Base-by-base conservation (phyloP, 2,888 invertebrate species). In the Aplocera efformata region DNA sequence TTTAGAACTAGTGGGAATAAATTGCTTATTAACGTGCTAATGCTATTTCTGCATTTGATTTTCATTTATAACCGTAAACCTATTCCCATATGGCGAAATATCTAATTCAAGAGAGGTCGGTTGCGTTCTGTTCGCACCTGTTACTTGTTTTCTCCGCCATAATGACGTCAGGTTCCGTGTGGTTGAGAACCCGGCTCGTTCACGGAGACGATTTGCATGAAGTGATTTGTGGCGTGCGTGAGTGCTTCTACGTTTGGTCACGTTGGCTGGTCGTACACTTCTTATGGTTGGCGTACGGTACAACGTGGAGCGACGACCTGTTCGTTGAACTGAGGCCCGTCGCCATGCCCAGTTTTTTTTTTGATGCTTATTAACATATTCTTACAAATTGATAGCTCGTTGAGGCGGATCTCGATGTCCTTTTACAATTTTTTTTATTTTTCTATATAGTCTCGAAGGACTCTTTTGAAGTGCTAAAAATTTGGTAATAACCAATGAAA, bases 281-380 rank as follows among this genome's bases (percentile, higher is more conserved):
- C 83, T 82, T 83, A 82, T 81, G 79, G 76, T 63, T 60, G 50
- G 53, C 67, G 75, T 84, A 86, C 85, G 85, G 86, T 85, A 86
- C 63, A 72, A 57, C 64, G 58, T 73, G 73, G 85, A 66, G 71
- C 84, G 82, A 56, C 84, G 84, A 85, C 84, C 84, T 69, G 72
- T 73, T 60, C 83, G 74, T 78, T 84, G 84, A 84, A 85, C 84
- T 65, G 79, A 68, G 72, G 73, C 76, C 70, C 67, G 70, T 60
- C 67, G 71, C 68, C 71, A 32, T 36, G 36, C 60, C 60, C 68
- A 72, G 63, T 65, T 76, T 72, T 80, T 80, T 77, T 67, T 67
- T 58, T 55, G 54, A 50, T 57, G 51, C 7, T 47, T 62, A 63
- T 67, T 70, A 65, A 69, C 69, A 67, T 56, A 62, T 56, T 58